These are phyloP conservation scores for Tamandua tetradactyla DNA, from an alignment of 2,797 vertebrate species.

Conservation along the genomic window DNA sequence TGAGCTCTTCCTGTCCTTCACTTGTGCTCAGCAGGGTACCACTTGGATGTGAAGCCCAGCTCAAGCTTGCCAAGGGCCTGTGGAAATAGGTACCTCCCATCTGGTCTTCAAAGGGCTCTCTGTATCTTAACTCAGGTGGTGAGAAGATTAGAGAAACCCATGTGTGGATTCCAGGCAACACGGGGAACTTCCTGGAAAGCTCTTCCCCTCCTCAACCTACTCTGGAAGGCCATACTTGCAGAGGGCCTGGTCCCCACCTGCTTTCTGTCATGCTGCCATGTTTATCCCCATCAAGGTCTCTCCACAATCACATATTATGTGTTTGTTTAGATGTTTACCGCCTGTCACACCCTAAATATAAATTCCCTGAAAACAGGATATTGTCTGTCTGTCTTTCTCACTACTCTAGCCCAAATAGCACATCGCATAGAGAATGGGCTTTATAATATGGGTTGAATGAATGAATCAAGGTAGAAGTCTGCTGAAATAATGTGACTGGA, in stretches of 20 bases:
- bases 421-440: neutral
- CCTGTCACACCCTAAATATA: neutral
- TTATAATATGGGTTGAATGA: too few species aligned
- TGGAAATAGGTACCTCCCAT: neutral
- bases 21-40: neutral
- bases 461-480: neutral
- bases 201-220: neutral
- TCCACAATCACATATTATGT: neutral
- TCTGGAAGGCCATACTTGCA: neutral
- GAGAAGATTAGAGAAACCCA: neutral
- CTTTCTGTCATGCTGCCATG: neutral
- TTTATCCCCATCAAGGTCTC: neutral
- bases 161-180: neutral
- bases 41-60: neutral
- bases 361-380: neutral
- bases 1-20: neutral
- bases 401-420: neutral
- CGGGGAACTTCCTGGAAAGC: accelerated
- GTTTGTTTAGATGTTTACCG: neutral
- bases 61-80: neutral
- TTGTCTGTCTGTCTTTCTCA: neutral
- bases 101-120: neutral
- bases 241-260: too few species aligned
- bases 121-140: too few species aligned
- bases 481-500: neutral